Conservation (phyloP, 2,797 vertebrate species). For the Catostomus latipinnis region DNA sequence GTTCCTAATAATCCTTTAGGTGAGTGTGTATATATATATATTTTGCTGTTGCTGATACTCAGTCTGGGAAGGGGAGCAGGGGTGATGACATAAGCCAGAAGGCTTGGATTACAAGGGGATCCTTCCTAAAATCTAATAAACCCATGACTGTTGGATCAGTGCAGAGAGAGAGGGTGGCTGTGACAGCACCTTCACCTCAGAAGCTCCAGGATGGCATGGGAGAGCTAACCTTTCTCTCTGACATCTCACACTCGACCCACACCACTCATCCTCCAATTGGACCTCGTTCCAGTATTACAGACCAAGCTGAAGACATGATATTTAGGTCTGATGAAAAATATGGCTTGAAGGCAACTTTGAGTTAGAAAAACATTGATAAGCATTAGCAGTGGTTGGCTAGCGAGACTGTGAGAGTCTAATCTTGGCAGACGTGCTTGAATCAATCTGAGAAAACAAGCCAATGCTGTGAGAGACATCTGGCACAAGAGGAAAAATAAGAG, state of each 20-base stretch:
- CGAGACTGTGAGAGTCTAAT: slow-evolving; percentile 32
- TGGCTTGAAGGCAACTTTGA: slow-evolving; percentile 12
- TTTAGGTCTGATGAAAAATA: slow-evolving; percentile 2
- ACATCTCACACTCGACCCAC: slow-evolving; percentile 42
- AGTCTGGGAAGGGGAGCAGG: background rate
- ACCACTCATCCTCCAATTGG: background rate
- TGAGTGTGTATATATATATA: too few species aligned
- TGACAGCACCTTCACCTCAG: slow-evolving; percentile 21
- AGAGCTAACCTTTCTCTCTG: slow-evolving; percentile 41
- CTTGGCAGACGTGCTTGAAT: slow-evolving; percentile 52
- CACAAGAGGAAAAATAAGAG: slow-evolving; percentile 18
- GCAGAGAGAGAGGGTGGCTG: slow-evolving; percentile 16
- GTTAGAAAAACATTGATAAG: background rate
- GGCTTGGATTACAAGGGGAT: slow-evolving; percentile 53
- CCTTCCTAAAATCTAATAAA: slow-evolving; percentile 57
- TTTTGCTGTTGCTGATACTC: background rate
- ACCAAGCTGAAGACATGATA: slow-evolving; percentile 24
- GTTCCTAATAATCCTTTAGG: too few species aligned
- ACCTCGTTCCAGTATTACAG: slow-evolving; percentile 16
- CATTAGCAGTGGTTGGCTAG: slow-evolving; percentile 24
- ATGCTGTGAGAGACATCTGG: slow-evolving; percentile 62
- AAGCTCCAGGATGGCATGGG: slow-evolving; percentile 24
- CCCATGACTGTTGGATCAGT: slow-evolving; percentile 15
- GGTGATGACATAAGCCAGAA: slow-evolving; percentile 50
- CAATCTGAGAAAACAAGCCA: slow-evolving; percentile 57